Base-by-base conservation (phyloP, 2,888 invertebrate species). In the Cephus nigrinus region DNA sequence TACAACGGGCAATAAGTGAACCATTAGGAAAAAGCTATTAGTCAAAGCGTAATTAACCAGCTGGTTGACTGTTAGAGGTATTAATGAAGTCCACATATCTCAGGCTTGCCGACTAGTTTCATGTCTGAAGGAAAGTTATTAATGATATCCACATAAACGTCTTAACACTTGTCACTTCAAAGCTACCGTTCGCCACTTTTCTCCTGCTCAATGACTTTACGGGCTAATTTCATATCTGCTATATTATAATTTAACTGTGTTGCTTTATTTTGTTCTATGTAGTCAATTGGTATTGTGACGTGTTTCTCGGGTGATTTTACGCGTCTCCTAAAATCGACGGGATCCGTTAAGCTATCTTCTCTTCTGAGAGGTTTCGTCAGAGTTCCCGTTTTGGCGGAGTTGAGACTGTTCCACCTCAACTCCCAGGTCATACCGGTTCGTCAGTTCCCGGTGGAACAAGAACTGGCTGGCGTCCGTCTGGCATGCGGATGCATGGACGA, bases 21-120 rank as follows among this genome's bases (percentile, higher is more conserved):
- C 78, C 82, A 78, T 82, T 81, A 81, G 81, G 74, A 78, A 77
- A 76, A 75, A 79, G 77, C 81, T 81, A 85, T 85, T 82, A 82
- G 80, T 85, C 85, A 85, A 81, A 82, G 74, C 74, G 82, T 85
- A 85, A 85, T 85, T 85, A 85, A 83, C 83, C 81, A 84, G 83
- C 75, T 75, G 78, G 78, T 75, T 78, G 72, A 72, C 75, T 75
- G 72, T 82, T 79, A 75, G 82, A 84, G 82, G 83, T 83, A 82
- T 84, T 85, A 82, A 85, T 83, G 82, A 82, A 82, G 80, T 81
- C 75, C 69, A 72, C 74, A 76, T 77, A 68, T 79, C 78, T 78
- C 74, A 55, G 69, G 72, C 69, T 71, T 32, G 75, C 35, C 73
- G 75, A 78, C 78, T 69, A 73, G 69, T 69, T 75, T 69, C n/a